A percentile compares a stretch with the other conserved stretches of the same genome.
phyloP scores from a whole-genome alignment of 2,113 vertebrate species.

The Salvelinus alpinus region DNA sequence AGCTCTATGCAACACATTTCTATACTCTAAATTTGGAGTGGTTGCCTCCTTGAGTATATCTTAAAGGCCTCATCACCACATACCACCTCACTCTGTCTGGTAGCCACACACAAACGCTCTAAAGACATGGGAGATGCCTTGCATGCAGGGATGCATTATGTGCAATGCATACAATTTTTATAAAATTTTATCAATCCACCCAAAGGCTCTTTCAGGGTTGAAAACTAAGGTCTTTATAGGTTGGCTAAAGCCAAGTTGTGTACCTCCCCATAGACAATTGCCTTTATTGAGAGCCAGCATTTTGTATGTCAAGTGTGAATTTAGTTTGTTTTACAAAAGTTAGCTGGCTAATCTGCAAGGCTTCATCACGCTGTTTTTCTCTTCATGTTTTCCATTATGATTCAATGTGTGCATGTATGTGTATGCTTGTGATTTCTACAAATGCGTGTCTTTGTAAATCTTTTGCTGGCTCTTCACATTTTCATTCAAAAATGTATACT shows the following conservation, averaged over 20 bases:
- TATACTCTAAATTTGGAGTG: neutral
- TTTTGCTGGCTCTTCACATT: constrained; percentile 8
- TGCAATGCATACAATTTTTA: neutral
- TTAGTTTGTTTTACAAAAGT: neutral
- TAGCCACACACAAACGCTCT: neutral
- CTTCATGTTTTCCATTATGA: constrained; percentile 4
- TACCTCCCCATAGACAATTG: constrained; percentile 9
- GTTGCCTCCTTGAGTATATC: neutral
- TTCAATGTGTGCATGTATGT: constrained; percentile 13
- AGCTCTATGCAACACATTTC: neutral
- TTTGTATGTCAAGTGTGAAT: neutral
- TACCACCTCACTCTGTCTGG: neutral
- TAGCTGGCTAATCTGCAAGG: neutral
- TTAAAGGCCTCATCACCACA: neutral
- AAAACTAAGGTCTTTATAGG: neutral
- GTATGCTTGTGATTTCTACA: neutral
- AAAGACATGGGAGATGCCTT: neutral
- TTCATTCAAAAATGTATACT: neutral
- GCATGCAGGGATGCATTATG: neutral
- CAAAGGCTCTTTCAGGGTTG: neutral
- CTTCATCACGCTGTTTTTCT: neutral
- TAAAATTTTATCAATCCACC: neutral
- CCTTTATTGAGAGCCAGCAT: constrained; percentile 26
- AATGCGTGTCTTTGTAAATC: neutral
- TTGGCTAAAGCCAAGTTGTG: constrained; percentile 1